A percentile compares a stretch with the other conserved stretches of the same genome.
phyloP scores from a whole-genome alignment of 2,888 invertebrate genomes.

The Encarsia formosa region DNA sequence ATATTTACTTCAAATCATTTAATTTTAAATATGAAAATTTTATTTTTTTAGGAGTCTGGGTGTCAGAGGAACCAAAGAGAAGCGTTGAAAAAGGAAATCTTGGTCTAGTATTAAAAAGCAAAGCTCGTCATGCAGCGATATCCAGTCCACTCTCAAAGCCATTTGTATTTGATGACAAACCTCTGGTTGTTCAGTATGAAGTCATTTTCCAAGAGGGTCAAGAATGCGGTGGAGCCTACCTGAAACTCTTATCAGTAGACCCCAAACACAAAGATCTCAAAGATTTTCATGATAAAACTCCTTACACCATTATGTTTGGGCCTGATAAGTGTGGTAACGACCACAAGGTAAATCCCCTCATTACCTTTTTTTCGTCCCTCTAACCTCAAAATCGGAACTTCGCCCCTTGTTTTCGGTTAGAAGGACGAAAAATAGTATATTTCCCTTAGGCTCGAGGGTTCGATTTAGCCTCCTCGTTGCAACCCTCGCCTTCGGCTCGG shows the following conservation, averaged over 20 bases:
- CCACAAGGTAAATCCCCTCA: conserved; percentile 68
- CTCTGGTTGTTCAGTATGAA: conserved; percentile 89
- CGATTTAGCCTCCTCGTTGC: too few species aligned
- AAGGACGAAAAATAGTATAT: too few species aligned
- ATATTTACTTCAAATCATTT: too few species aligned
- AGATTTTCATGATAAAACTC: conserved; percentile 90
- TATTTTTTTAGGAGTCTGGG: conserved; percentile 56
- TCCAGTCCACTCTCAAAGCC: conserved; percentile 71
- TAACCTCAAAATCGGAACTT: too few species aligned
- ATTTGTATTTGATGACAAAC: conserved; percentile 79
- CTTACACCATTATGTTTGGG: conserved; percentile 99
- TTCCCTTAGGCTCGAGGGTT: too few species aligned
- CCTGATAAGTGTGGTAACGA: conserved; percentile 98
- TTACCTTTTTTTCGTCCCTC: too few species aligned
- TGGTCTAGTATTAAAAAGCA: conserved; percentile 85
- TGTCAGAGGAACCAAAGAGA: conserved; percentile 70
- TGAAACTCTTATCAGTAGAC: conserved; percentile 83
- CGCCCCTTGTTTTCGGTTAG: too few species aligned
- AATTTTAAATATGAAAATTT: neutral
- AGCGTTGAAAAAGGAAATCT: conserved; percentile 78
- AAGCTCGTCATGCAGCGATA: conserved; percentile 96
- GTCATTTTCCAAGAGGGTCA: conserved; percentile 92
- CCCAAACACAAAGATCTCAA: conserved; percentile 68
- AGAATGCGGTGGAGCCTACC: conserved; percentile 97
- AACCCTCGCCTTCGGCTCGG: too few species aligned